A percentile compares a stretch with the other conserved stretches of the same genome.
phyloP scores from a whole-genome alignment of 2,113 vertebrate genomes.

The Hemichromis elongatus region DNA sequence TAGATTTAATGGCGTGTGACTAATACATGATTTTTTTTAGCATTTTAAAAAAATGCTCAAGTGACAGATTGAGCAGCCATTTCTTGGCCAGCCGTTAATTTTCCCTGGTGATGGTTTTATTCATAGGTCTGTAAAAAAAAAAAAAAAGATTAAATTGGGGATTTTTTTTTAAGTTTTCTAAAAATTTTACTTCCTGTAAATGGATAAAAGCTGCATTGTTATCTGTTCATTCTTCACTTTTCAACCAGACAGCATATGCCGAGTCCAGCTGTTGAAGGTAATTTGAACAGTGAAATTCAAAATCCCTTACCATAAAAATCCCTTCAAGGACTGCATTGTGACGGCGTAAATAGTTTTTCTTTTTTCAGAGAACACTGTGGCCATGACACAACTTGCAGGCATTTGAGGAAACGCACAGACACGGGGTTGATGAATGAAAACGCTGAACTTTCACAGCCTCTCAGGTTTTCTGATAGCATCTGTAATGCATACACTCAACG shows the following conservation, averaged over 20 bases:
- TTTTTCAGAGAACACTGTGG: not conserved
- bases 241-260: not conserved
- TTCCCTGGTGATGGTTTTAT: not conserved
- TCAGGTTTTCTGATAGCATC: not conserved
- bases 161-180: not conserved
- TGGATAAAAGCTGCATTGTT: not conserved
- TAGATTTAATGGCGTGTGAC: not conserved
- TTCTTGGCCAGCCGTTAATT: not conserved
- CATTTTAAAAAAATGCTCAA: not conserved
- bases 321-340: not conserved
- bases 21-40: not conserved
- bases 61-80: not conserved
- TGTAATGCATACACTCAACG: not conserved
- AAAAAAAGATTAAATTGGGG: not conserved
- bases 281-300: not conserved
- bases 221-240: not conserved
- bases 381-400: conserved; percentile 7
- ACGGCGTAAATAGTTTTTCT: not conserved
- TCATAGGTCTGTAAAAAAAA: not conserved
- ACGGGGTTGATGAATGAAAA: conserved; percentile 8
- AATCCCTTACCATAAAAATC: not conserved
- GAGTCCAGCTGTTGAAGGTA: not conserved
- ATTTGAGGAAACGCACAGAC: not conserved
- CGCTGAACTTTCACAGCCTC: conserved; percentile 1
- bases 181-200: not conserved